These are phyloP conservation scores for Alcedo atthis DNA, from an alignment of 2,797 vertebrate species.

Conservation along the genomic window DNA sequence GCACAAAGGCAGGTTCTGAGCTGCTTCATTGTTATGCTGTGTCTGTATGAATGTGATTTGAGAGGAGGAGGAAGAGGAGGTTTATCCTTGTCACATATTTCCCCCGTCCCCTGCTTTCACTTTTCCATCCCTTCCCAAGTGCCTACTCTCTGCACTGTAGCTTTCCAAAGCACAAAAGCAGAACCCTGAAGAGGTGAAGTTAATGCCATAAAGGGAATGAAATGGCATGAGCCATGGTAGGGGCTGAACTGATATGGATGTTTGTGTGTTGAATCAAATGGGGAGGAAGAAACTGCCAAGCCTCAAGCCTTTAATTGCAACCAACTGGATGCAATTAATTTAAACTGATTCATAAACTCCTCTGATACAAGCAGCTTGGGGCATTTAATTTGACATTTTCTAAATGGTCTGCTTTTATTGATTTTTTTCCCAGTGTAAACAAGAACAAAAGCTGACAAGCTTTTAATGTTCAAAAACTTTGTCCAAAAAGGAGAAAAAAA, in stretches of 20 bases:
- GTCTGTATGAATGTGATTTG: not conserved
- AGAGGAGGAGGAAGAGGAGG: not conserved
- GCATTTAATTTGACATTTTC: conserved; percentile 1
- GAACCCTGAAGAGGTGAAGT: not conserved
- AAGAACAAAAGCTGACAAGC: not conserved
- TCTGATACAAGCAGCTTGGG: not conserved
- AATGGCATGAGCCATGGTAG: not conserved
- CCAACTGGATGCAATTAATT: conserved; percentile 1
- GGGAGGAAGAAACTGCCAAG: not conserved
- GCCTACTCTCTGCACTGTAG: not conserved
- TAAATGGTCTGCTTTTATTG: not conserved
- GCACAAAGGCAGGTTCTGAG: not conserved
- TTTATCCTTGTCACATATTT: not conserved
- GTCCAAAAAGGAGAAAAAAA: not conserved
- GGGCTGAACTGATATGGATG: not conserved
- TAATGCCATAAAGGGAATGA: not conserved
- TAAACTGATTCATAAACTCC: not conserved
- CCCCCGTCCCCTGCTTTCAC: not conserved
- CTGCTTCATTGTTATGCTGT: not conserved
- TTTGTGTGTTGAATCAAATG: not conserved
- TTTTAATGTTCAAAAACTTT: not conserved
- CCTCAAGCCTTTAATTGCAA: not conserved
- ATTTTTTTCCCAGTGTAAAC: not conserved
- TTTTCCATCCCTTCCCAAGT: not conserved
- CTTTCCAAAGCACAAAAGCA: not conserved